phyloP scores from a whole-genome alignment of 2,888 invertebrate genomes.

The Odontothrips loti region DNA sequence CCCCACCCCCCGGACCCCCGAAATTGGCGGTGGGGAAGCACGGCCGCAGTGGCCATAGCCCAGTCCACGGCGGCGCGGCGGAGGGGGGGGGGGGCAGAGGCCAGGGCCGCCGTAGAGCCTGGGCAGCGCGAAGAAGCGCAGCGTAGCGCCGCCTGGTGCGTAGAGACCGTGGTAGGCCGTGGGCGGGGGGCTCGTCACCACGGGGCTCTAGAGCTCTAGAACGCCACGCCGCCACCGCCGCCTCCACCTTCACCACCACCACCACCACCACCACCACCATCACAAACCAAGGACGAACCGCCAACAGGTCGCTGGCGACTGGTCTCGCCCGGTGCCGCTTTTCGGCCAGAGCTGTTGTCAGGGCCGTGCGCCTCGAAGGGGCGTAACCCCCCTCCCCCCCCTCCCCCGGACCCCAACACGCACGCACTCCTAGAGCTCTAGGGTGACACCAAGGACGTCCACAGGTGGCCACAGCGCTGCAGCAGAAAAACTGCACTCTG shows the following conservation, averaged over 20 bases:
- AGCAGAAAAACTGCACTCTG: no score
- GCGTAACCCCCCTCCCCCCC: no score
- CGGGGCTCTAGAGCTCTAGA: not conserved
- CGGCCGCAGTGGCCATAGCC: not conserved
- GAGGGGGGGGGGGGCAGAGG: not conserved
- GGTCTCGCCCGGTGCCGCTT: no score
- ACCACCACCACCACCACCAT: no score
- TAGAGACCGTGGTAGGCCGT: not conserved
- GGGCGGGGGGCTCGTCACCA: not conserved
- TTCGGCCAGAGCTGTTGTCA: no score
- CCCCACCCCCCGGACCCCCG: not conserved
- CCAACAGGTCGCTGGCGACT: not conserved
- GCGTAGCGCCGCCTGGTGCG: no score
- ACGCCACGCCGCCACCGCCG: not conserved
- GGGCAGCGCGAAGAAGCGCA: conserved; percentile 11
- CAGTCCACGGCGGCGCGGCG: not conserved
- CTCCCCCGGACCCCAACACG: no score
- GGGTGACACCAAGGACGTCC: no score
- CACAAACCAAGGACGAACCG: not conserved
- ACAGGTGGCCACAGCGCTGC: no score
- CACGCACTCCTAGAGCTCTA: no score
- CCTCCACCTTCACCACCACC: no score
- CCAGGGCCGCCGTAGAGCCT: not conserved
- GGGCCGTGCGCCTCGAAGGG: no score
- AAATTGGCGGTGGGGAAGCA: not conserved